A percentile compares a stretch with the other conserved stretches of the same genome.
phyloP scores from a whole-genome alignment of 1,140 invertebrate species.

The Ostrea denselamellosa region DNA sequence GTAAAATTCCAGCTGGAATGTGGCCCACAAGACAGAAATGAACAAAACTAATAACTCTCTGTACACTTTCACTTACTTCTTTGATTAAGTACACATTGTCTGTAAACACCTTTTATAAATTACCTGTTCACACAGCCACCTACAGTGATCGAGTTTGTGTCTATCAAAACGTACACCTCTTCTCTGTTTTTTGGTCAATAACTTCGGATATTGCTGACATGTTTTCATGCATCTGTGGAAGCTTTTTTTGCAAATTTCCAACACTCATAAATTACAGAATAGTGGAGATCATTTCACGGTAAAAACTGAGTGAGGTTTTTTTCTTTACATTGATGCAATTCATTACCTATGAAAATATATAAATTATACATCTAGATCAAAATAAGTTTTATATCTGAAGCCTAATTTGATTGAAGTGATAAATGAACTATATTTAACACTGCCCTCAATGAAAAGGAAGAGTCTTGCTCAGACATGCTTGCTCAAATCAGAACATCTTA shows the following conservation, averaged over 20 bases:
- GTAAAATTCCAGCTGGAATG: background rate
- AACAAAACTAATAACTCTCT: background rate
- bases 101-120: slow-evolving; percentile 19
- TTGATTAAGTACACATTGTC: background rate
- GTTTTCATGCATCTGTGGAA: too few species aligned
- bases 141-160: background rate
- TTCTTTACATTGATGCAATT: background rate
- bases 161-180: background rate
- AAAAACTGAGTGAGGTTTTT: background rate
- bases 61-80: background rate
- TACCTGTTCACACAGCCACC: background rate
- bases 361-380: background rate
- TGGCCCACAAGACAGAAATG: background rate
- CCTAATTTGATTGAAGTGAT: background rate
- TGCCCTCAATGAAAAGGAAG: background rate
- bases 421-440: background rate
- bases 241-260: too few species aligned
- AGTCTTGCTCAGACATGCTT: background rate
- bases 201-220: too few species aligned
- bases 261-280: background rate
- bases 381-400: background rate
- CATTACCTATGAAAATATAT: background rate
- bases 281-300: background rate
- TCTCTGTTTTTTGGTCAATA: background rate
- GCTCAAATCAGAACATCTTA: too few species aligned